A percentile compares a stretch with the other conserved stretches of the same genome.
Evolutionary conservation across 2,797 vertebrate species (phyloP).

Genomic region (Etheostoma nigrum): DNA sequence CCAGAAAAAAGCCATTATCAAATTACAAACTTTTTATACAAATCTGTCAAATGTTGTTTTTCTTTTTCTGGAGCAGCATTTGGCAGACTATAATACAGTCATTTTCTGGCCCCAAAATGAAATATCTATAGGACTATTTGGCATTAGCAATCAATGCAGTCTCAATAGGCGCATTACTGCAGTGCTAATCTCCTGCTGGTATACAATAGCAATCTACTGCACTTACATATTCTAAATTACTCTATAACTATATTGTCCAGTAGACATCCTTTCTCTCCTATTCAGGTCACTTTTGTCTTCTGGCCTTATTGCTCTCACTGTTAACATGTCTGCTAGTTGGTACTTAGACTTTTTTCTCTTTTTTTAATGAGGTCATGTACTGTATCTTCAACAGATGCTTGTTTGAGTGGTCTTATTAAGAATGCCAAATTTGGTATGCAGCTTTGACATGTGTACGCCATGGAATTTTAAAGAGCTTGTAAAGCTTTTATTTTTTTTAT

Average conservation of each 20-base stretch:
- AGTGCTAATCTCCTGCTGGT: constrained; percentile 44
- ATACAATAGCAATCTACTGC: constrained; percentile 37
- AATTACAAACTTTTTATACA: constrained; percentile 38
- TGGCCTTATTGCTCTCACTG: constrained; percentile 58
- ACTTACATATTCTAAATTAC: constrained; percentile 63
- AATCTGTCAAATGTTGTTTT: constrained; percentile 23
- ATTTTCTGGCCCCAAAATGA: constrained; percentile 35
- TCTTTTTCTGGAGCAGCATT: constrained; percentile 29
- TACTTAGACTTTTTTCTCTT: constrained; percentile 31
- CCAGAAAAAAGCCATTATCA: constrained; percentile 27
- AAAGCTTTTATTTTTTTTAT: neutral
- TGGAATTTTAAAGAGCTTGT: neutral
- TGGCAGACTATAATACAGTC: neutral
- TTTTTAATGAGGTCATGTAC: constrained; percentile 57
- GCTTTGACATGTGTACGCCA: constrained; percentile 2
- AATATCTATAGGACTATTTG: constrained; percentile 28
- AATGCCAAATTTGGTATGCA: neutral
- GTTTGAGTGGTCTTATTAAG: constrained; percentile 24
- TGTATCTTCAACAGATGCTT: constrained; percentile 55
- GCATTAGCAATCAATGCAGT: constrained; percentile 61
- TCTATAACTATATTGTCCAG: constrained; percentile 65
- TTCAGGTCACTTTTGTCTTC: constrained; percentile 72
- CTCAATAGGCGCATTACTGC: constrained; percentile 34
- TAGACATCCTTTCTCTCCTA: constrained; percentile 50
- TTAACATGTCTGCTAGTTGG: constrained; percentile 45